Percentiles rank a stretch among this genome's conserved stretches.
phyloP scores from a whole-genome alignment of 2,113 vertebrate genomes.

The Archilochus colubris region DNA sequence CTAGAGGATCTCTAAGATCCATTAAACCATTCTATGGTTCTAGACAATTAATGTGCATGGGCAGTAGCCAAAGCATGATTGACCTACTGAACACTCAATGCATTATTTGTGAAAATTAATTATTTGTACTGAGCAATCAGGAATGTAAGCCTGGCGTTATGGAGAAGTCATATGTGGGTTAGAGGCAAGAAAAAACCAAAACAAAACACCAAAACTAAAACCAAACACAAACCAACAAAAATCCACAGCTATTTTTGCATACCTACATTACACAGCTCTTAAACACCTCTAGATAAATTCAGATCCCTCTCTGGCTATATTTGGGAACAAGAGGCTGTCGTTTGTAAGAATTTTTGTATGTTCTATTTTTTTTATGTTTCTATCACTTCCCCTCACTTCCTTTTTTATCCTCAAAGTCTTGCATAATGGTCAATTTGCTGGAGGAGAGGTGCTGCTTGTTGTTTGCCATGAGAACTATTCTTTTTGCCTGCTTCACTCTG shows the following conservation, averaged over 20 bases:
- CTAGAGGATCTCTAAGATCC: no score
- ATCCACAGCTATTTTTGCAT: neutral
- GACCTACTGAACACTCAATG: neutral
- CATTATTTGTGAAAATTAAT: neutral
- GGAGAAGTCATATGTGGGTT: neutral
- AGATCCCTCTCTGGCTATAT: neutral
- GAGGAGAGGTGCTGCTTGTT: neutral
- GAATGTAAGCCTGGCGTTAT: neutral
- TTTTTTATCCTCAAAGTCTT: neutral
- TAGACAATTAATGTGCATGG: neutral
- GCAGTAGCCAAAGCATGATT: neutral
- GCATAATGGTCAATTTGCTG: neutral
- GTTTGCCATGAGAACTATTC: neutral
- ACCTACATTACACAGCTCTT: neutral
- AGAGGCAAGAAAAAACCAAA: neutral
- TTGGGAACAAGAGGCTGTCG: neutral
- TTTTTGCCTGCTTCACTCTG: neutral
- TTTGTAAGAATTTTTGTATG: neutral
- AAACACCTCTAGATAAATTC: neutral
- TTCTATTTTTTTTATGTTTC: neutral
- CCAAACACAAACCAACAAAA: neutral
- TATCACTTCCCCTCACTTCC: neutral
- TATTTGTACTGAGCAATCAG: neutral
- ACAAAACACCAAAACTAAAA: neutral
- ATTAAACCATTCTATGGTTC: no score